These are phyloP conservation scores for Caradrina kadenii DNA, from an alignment of 2,888 invertebrate species.

Conservation along the genomic window DNA sequence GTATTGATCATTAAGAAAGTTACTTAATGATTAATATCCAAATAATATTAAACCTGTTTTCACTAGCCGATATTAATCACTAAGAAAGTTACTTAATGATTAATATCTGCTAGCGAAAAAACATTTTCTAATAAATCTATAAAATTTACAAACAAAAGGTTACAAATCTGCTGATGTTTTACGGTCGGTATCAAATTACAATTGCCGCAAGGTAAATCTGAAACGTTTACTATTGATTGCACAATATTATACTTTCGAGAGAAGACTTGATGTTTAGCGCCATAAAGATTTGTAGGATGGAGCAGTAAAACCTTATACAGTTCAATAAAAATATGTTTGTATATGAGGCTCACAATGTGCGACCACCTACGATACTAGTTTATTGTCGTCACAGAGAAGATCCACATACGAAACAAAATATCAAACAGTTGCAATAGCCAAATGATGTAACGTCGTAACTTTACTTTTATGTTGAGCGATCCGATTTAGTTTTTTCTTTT, in stretches of 20 bases:
- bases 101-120: no score
- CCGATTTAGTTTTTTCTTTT: slow-evolving; percentile 44
- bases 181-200: slow-evolving; percentile 61
- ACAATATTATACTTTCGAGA: slow-evolving; percentile 71
- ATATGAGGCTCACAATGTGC: slow-evolving; percentile 78
- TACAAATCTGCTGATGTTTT: slow-evolving; percentile 48
- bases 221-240: slow-evolving; percentile 72
- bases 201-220: slow-evolving; percentile 67
- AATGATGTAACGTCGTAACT: slow-evolving; percentile 53
- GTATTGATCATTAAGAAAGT: neutral
- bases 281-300: slow-evolving; percentile 78
- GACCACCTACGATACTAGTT: slow-evolving; percentile 82
- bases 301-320: slow-evolving; percentile 83
- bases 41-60: no score
- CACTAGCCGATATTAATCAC: neutral
- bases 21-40: no score
- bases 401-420: slow-evolving; percentile 74
- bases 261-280: slow-evolving; percentile 72
- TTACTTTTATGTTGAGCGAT: slow-evolving; percentile 26
- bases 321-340: slow-evolving; percentile 84
- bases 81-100: neutral
- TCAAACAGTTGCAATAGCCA: slow-evolving; percentile 50
- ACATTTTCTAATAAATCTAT: slow-evolving; percentile 14
- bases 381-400: slow-evolving; percentile 76
- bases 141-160: slow-evolving; percentile 59